A percentile compares a stretch with the other conserved stretches of the same genome.
Conservation (phyloP, 2,113 vertebrate species). For the Tylochromis polylepis region DNA sequence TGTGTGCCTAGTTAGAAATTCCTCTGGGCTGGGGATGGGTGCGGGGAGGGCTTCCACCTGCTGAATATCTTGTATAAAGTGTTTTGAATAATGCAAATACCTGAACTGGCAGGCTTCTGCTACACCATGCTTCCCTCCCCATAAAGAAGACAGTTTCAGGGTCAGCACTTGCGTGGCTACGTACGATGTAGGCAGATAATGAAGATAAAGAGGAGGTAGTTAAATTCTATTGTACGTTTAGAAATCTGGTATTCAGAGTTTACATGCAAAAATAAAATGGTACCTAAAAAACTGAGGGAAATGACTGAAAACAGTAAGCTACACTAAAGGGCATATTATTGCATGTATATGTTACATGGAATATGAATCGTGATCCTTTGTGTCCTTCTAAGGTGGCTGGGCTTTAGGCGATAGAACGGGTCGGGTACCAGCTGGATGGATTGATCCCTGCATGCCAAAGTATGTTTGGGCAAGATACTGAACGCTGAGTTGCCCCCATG, state of each 20-base stretch:
- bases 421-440: too few species aligned
- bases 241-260: background rate
- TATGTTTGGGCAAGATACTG: background rate
- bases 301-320: background rate
- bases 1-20: constrained; percentile 17
- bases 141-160: constrained; percentile 25
- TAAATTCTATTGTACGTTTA: background rate
- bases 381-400: too few species aligned
- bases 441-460: too few species aligned
- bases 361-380: too few species aligned
- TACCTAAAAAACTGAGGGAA: background rate
- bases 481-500: too few species aligned
- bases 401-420: background rate
- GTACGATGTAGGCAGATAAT: background rate
- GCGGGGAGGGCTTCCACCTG: background rate
- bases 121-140: constrained; percentile 16
- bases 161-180: constrained; percentile 1
- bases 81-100: constrained; percentile 48
- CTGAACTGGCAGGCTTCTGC: background rate
- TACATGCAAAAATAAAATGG: background rate
- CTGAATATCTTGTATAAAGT: constrained; percentile 38
- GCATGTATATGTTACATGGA: background rate
- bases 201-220: background rate
- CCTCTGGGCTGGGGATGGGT: background rate
- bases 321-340: background rate